Evolutionary conservation across 2,797 vertebrate genomes (phyloP).

Genomic region (Apogon hyalosoma): DNA sequence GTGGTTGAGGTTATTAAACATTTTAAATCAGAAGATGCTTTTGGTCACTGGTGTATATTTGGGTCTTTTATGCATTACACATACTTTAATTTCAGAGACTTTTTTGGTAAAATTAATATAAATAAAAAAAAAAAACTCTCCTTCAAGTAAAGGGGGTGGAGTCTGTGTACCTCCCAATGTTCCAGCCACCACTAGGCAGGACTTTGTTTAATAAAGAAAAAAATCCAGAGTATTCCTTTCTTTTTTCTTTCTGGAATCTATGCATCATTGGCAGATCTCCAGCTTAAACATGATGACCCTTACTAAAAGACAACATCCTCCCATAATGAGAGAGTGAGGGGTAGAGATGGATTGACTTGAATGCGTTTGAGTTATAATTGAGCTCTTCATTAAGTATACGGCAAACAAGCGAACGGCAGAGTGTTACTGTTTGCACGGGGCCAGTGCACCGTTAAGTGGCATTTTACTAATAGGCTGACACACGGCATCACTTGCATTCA

Average conservation of each 20-base stretch:
- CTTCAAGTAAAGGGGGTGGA: too few species aligned
- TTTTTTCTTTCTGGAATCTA: constrained; percentile 1
- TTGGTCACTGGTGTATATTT: too few species aligned
- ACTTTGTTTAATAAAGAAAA: too few species aligned
- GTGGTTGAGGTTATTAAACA: too few species aligned
- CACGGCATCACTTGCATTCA: constrained; percentile 55
- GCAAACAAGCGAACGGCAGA: constrained; percentile 34
- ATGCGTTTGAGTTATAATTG: constrained; percentile 25
- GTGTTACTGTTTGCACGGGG: constrained; percentile 31
- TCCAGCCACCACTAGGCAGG: too few species aligned
- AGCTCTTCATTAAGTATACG: constrained; percentile 45
- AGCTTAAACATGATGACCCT: constrained; percentile 33
- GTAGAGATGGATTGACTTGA: background rate
- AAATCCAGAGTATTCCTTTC: background rate
- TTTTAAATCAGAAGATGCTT: too few species aligned
- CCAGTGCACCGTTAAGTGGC: constrained; percentile 24
- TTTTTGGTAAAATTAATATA: too few species aligned
- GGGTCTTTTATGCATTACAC: too few species aligned
- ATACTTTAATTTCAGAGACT: too few species aligned
- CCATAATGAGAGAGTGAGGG: background rate
- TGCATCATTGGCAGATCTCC: constrained; percentile 1
- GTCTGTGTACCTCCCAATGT: too few species aligned
- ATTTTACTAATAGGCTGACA: constrained; percentile 53
- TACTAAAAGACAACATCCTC: constrained; percentile 11
- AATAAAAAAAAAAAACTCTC: too few species aligned